Conservation (phyloP, 1,140 invertebrate species). For the Melitaea cinxia region DNA sequence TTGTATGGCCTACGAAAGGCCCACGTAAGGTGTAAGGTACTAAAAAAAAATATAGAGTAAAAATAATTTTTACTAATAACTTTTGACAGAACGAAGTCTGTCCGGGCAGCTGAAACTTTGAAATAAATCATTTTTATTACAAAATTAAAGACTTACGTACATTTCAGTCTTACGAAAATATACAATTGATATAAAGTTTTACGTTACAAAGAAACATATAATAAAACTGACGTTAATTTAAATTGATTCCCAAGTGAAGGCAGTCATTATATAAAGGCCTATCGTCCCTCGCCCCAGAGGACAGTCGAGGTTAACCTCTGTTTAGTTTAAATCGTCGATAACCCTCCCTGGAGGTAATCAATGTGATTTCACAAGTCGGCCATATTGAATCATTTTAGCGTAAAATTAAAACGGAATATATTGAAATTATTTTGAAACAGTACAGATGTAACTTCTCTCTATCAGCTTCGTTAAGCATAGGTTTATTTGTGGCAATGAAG, state of each 20-base stretch:
- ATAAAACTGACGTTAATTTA: slow-evolving; percentile 19
- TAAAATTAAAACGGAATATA: slow-evolving; percentile 20
- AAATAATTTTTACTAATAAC: no score
- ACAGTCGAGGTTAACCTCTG: slow-evolving; percentile 31
- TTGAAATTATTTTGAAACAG: background rate
- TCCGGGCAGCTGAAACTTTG: no score
- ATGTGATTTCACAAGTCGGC: slow-evolving; percentile 22
- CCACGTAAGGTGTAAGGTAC: no score
- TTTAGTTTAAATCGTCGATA: slow-evolving; percentile 37
- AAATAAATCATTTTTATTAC: no score
- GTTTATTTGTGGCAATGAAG: no score
- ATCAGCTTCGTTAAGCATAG: no score
- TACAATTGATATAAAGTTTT: background rate
- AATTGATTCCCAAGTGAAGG: slow-evolving; percentile 28
- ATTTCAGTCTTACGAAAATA: no score
- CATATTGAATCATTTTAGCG: slow-evolving; percentile 18
- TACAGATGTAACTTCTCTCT: no score
- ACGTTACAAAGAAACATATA: background rate
- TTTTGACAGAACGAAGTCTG: no score
- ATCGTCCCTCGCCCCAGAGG: slow-evolving; percentile 28
- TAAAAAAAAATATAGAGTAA: no score
- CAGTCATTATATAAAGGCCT: slow-evolving; percentile 29
- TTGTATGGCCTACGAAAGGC: no score
- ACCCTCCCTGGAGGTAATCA: slow-evolving; percentile 32
- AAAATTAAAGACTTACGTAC: no score